Conservation (phyloP, 2,888 invertebrate genomes). For the Hirtodrosophila histrioides region DNA sequence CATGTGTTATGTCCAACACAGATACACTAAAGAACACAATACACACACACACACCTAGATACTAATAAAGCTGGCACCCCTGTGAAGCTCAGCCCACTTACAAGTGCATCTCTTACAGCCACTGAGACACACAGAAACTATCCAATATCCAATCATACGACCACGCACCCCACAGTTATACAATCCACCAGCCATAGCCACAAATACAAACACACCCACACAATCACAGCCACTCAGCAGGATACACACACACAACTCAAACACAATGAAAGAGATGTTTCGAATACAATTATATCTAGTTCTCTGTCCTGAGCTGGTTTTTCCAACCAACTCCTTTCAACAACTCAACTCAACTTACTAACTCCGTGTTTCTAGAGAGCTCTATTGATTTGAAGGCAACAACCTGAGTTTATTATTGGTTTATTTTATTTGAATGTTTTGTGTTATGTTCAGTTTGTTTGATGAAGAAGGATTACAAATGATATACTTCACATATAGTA, state of each 20-base stretch:
- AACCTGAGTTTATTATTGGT: constrained; percentile 31
- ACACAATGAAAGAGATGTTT: constrained; percentile 48
- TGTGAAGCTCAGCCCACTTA: constrained; percentile 14
- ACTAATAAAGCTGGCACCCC: neutral
- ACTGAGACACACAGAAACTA: neutral
- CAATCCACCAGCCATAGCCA: constrained; percentile 33
- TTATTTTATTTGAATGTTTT: constrained; percentile 50
- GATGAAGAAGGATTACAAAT: constrained; percentile 69
- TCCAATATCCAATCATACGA: constrained; percentile 24
- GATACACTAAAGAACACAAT: constrained; percentile 13
- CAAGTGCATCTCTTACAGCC: constrained; percentile 9
- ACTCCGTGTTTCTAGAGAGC: constrained; percentile 23
- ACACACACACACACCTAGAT: constrained; percentile 28
- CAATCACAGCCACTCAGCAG: constrained; percentile 41
- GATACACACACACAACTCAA: constrained; percentile 34
- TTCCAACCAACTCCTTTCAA: constrained; percentile 12
- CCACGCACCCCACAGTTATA: constrained; percentile 29
- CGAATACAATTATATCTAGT: constrained; percentile 13
- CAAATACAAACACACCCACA: constrained; percentile 18
- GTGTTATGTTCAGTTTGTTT: constrained; percentile 47
- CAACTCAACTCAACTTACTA: constrained; percentile 17
- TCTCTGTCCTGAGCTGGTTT: constrained; percentile 4
- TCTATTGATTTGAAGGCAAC: constrained; percentile 21
- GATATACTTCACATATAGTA: constrained; percentile 82
- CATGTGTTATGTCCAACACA: constrained; percentile 64